Conservation (phyloP, 2,888 invertebrate species). For the Emmelina monodactyla region DNA sequence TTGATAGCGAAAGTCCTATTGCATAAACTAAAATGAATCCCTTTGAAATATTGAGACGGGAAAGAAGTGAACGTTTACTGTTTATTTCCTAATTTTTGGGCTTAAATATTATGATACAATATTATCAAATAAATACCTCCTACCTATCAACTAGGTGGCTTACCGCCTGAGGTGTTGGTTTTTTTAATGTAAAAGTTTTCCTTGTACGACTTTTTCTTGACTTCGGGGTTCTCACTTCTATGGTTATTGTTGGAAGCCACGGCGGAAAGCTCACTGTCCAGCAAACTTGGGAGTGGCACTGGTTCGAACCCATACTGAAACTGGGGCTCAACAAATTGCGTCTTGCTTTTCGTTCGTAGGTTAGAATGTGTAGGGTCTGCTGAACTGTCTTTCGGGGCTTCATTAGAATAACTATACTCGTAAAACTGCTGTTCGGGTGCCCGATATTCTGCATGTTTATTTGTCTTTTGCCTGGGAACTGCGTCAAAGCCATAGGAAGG, state of each 20-base stretch:
- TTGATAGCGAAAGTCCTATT: constrained; percentile 46
- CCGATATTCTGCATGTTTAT: constrained; percentile 33
- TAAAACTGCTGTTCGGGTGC: constrained; percentile 28
- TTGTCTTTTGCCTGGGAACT: constrained; percentile 27
- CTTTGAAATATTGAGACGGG: too few species aligned
- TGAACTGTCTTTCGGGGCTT: constrained; percentile 31
- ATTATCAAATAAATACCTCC: constrained; percentile 33
- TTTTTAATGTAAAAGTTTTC: constrained; percentile 59
- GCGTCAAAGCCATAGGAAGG: constrained; percentile 27
- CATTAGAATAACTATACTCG: constrained; percentile 38
- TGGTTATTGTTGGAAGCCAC: constrained; percentile 49
- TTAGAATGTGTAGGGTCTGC: constrained; percentile 37
- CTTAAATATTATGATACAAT: constrained; percentile 17
- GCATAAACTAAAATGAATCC: too few species aligned
- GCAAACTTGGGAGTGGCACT: constrained; percentile 34
- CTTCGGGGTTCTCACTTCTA: constrained; percentile 45
- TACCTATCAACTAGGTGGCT: constrained; percentile 44
- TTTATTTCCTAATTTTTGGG: neutral
- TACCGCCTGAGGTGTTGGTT: constrained; percentile 40
- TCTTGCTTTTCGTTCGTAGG: constrained; percentile 26
- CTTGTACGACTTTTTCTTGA: constrained; percentile 50
- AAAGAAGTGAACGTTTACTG: constrained; percentile 5
- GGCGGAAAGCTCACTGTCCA: constrained; percentile 49
- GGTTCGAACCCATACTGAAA: constrained; percentile 61
- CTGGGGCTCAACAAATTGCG: constrained; percentile 52